Base-by-base conservation (phyloP, 2,113 vertebrate genomes). In the Megaleporinus macrocephalus region DNA sequence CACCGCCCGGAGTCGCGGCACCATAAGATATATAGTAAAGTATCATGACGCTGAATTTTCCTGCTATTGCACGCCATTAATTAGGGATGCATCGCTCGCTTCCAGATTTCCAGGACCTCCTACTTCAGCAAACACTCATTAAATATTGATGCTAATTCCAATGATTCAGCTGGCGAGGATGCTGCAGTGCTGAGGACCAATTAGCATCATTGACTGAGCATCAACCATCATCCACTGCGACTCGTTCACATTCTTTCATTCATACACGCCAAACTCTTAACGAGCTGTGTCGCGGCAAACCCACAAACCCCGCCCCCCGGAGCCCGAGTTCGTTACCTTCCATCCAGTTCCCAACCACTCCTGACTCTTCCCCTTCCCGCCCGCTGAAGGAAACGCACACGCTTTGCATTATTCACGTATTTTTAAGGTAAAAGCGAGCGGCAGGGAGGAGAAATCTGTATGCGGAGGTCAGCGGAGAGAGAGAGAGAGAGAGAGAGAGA, bases 321-420 rank as follows among this genome's bases (percentile, higher is more conserved):
- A 26, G 57, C n/a, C n/a, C 57, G 10, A 61, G 24, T 26, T 26
- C n/a, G 26, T 26, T 10, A 13, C 22, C n/a, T 12, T 61, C 24
- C 24, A 5, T 26, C 57, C 22, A 61, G 13, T 26, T 61, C n/a
- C 57, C 57, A 11, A 2, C 22, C 12, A 11, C 57, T 61, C 30
- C 14, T 18, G 16, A 18, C 13, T 47, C 49, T 41, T 20, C 49
- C 24, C 14, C 26, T 63, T 30, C 22, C 41, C 13, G 4, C 12
- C 59, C 16, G 20, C 29, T n/a, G 30, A 41, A 65, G 20, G 76
- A 78, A 53, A 15, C n/a, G 49, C 27, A n/a, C 65, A 18, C 12
- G 4, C 65, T 62, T 36, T 66, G 76, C 61, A 78, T 65, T 78
- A 65, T 51, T 63, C 59, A 76, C 36, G 49, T 55, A 1, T 22